phyloP scores from a whole-genome alignment of 2,888 invertebrate genomes.

The Deilephila porcellus region DNA sequence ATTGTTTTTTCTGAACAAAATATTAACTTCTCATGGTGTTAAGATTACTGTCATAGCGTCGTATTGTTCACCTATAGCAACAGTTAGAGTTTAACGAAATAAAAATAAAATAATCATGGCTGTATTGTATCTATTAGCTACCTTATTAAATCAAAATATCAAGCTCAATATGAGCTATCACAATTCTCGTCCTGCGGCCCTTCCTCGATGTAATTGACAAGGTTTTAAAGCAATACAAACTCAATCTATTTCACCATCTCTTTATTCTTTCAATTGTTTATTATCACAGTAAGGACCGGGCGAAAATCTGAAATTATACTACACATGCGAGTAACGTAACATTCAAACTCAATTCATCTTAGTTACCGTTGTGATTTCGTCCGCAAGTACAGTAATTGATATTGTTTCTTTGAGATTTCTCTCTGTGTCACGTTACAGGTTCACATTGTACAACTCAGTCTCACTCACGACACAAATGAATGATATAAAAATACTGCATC shows the following conservation, averaged over 20 bases:
- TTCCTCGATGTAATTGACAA: conserved; percentile 70
- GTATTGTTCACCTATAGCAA: conserved; percentile 60
- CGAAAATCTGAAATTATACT: conserved; percentile 82
- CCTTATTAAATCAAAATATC: conserved; percentile 76
- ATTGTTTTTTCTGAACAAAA: conserved; percentile 62
- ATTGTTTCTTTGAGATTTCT: conserved; percentile 57
- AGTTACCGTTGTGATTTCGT: conserved; percentile 52
- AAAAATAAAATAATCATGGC: conserved; percentile 68
- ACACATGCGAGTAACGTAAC: conserved; percentile 79
- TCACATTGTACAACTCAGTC: conserved; percentile 82
- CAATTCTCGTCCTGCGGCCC: conserved; percentile 76
- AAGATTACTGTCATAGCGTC: conserved; percentile 69
- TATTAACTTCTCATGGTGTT: conserved; percentile 66
- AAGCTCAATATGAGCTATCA: conserved; percentile 83
- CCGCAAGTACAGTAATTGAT: conserved; percentile 64
- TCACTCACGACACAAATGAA: conserved; percentile 79
- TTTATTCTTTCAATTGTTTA: conserved; percentile 63
- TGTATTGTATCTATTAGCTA: conserved; percentile 75
- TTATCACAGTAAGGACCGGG: conserved; percentile 83
- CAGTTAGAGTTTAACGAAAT: conserved; percentile 68
- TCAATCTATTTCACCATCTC: conserved; percentile 60
- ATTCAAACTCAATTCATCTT: conserved; percentile 71
- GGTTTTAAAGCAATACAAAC: conserved; percentile 67
- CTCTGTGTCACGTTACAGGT: conserved; percentile 67
- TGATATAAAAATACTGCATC: conserved; percentile 81